These are phyloP conservation scores for Caenorhabditis sp. DNA, from an alignment of 2,888 invertebrate genomes.

Conservation along the genomic window DNA sequence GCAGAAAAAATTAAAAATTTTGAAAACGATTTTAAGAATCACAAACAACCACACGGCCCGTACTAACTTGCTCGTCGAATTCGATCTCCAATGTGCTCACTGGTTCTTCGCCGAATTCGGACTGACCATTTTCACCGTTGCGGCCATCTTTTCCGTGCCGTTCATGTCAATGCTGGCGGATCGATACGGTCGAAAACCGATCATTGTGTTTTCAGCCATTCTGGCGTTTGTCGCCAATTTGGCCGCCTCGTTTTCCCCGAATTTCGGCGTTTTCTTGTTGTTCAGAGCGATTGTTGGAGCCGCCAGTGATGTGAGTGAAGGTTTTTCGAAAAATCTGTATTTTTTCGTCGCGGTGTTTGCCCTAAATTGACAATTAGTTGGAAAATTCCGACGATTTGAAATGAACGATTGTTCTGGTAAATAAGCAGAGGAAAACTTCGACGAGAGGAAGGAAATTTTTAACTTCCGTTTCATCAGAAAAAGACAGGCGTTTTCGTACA, in stretches of 20 bases:
- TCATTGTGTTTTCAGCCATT: constrained; percentile 45
- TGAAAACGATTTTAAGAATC: too few relatives aligned
- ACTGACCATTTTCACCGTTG: constrained; percentile 61
- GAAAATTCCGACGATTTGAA: too few relatives aligned
- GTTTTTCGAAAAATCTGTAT: too few relatives aligned
- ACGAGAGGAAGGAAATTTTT: too few relatives aligned
- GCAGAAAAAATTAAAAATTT: too few relatives aligned
- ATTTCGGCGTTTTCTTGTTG: constrained; percentile 49
- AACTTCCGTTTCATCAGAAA: too few relatives aligned
- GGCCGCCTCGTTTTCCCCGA: constrained; percentile 54
- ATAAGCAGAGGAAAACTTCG: too few relatives aligned
- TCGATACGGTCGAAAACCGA: constrained; percentile 58
- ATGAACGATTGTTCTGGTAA: too few relatives aligned
- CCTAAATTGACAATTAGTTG: too few relatives aligned
- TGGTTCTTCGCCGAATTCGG: constrained; percentile 62
- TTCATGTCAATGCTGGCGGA: constrained; percentile 62
- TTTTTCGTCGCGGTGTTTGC: too few relatives aligned
- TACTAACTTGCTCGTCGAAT: constrained; percentile 59
- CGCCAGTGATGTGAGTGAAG: constrained; percentile 52
- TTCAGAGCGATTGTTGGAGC: constrained; percentile 56
- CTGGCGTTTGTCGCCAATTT: constrained; percentile 51
- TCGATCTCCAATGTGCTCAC: constrained; percentile 46
- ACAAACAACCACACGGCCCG: not conserved
- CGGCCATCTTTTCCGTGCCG: constrained; percentile 57
- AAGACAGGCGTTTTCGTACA: too few relatives aligned